Conservation (phyloP, 2,888 invertebrate species). For the Girardia tigrina region DNA sequence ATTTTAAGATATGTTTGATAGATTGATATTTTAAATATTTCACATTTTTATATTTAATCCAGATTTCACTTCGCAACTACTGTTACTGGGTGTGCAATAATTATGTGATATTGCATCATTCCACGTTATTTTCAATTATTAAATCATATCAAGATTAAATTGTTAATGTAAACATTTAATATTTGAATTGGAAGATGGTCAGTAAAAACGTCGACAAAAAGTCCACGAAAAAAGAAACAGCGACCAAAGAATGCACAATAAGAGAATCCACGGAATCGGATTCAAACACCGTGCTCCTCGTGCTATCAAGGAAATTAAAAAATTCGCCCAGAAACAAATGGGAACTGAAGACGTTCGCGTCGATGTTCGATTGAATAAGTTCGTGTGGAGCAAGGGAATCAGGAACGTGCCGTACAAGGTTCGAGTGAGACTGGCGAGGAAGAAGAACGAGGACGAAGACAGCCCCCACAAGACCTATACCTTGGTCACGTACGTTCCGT, state of each 20-base stretch:
- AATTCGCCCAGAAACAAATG: conserved; percentile 91
- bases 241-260: conserved; percentile 97
- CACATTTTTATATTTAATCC: too few relatives aligned
- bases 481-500: conserved; percentile 86
- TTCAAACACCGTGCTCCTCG: conserved; percentile 93
- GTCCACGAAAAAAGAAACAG: conserved; percentile 93
- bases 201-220: conserved; percentile 68
- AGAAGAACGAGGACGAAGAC: conserved; percentile 98
- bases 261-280: conserved; percentile 87
- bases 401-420: conserved; percentile 94
- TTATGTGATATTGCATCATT: too few relatives aligned
- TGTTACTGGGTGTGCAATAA: too few relatives aligned
- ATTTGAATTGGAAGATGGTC: too few relatives aligned
- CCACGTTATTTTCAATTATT: too few relatives aligned
- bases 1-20: too few relatives aligned
- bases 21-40: too few relatives aligned
- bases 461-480: conserved; percentile 94
- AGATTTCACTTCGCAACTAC: too few relatives aligned
- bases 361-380: conserved; percentile 88
- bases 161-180: too few relatives aligned
- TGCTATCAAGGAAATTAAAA: conserved; percentile 87
- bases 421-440: conserved; percentile 81
- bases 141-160: too few relatives aligned
- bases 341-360: conserved; percentile 94
- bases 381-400: conserved; percentile 36